Base-by-base conservation (phyloP, 2,888 invertebrate species). In the Drosophila recens region DNA sequence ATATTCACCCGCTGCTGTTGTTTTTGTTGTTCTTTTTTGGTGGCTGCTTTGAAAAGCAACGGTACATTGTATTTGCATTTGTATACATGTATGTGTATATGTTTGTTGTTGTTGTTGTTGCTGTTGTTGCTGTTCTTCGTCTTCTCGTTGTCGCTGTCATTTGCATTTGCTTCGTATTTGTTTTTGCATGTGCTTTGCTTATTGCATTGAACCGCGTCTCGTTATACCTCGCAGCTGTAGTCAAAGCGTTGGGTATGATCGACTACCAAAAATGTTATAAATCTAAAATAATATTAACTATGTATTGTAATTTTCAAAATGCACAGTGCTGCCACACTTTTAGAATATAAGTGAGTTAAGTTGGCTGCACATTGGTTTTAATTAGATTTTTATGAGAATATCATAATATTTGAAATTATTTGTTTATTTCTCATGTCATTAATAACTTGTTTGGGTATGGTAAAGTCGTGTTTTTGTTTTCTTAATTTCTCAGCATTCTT, bases 21-120 rank as follows among this genome's bases (percentile, higher is more conserved):
- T 40, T 45, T 36, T 49, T 52, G 15, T 13, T 61, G 43, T 73
- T 71, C 40, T 72, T 66, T n/a, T 59, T 67, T 65, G 54, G 40
- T 51, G 56, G 27, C 27, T 46, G 43, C 23, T 53, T 65, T 45
- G 40, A 46, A 75, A 79, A 66, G 48, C 79, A 78, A 78, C 78
- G 78, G 78, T 71, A 79, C 56, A 61, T 75, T 79, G 65, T 61
- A 63, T 79, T 56, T 71, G 66, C 66, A 61, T 67, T 54, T 58
- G 27, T 36, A 6, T 8, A 30, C 53, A 45, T 53, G n/a, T n/a
- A n/a, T n/a, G n/a, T n/a, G n/a, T n/a, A n/a, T n/a, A n/a, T n/a
- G n/a, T n/a, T n/a, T n/a, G n/a, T 33, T 64, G 53, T 43, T 40
- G 34, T 52, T 57, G 58, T 61, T 67, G 33, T 53, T 49, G n/a